Base-by-base conservation (phyloP, 2,113 vertebrate genomes). In the Apeltes quadracus region DNA sequence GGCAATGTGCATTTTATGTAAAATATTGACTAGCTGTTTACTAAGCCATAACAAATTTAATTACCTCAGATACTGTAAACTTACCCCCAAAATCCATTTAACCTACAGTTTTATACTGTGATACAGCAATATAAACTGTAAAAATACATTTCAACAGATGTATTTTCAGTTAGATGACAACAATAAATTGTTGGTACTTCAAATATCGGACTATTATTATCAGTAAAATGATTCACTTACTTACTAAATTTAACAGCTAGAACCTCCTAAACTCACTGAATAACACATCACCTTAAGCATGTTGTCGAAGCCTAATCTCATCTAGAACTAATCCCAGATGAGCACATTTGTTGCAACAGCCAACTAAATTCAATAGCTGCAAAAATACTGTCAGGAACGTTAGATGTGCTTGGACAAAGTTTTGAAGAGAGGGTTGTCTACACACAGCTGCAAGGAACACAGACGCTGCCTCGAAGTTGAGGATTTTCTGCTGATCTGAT, bases 401-500 rank as follows among this genome's bases (percentile, higher is more conserved):
- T n/a, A n/a, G 54, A 61, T 54, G 36, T 53, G 63, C 50, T 25
- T 55, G 34, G 15, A 53, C 54, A 29, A 59, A 44, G 46, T 4
- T 4, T 25, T 7, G 7, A 61, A 22, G 38, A 44, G 50, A 36
- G 15, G 3, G 27, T 46, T 48, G 74, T 61, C 57, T 69, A 8
- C 66, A 11, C 7, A 61, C 48, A 53, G 63, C 55, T 43, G 43
- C 23, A 23, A 32, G 55, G 15, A 44, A 68, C 15, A 12, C 15
- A n/a, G 41, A 56, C 32, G 18, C 27, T n/a, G 20, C 32, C 36
- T 18, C 10, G 32, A 16, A 58, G 32, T 3, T 61, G 22, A 29
- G 59, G 23, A 62, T 39, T 56, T 70, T 34, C 29, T 34, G 13
- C 22, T 41, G 25, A 75, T 39, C 27, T 43, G 61, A 76, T 82